These are phyloP conservation scores for human (Homo sapiens) DNA, from an alignment of 2,113 vertebrate genomes.

Conservation along the genomic window GRCh38 chr4:142944501-142945000, in stretches of 20 bases:
- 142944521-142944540: too few relatives aligned
- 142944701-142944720: not conserved
- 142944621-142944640: not conserved
- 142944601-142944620: not conserved
- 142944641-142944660: not conserved
- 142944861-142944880: not conserved
- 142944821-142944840: not conserved
- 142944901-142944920: not conserved
- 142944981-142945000: conserved; percentile 2
- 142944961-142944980: not conserved
- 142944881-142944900: not conserved
- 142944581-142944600: not conserved
- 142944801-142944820: not conserved
- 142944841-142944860: not conserved
- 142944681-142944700: not conserved
- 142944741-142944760: not conserved
- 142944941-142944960: not conserved
- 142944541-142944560: too few relatives aligned
- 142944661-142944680: not conserved
- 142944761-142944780: not conserved
- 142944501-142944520: too few relatives aligned
- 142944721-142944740: not conserved
- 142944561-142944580: not conserved
- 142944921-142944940: not conserved
- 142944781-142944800: not conserved